These are phyloP conservation scores for Amblyraja radiata DNA, from an alignment of 2,797 vertebrate species.

Conservation along the genomic window DNA sequence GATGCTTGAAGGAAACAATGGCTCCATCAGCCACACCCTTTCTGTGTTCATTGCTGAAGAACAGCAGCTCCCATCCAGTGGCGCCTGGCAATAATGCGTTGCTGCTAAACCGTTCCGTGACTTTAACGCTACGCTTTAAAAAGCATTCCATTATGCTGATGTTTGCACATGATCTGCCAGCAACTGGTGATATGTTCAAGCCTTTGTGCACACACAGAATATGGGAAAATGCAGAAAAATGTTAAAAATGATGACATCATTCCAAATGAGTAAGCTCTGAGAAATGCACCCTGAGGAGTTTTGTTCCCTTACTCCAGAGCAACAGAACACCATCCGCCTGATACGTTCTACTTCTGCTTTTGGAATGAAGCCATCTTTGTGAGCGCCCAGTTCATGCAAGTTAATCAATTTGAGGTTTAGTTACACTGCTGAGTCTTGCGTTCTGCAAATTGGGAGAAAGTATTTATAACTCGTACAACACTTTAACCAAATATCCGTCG, in stretches of 20 bases:
- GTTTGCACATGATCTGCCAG: constrained; percentile 77
- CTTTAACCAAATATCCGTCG: constrained; percentile 99
- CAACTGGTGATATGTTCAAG: constrained; percentile 60
- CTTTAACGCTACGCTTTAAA: constrained; percentile 93
- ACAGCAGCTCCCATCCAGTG: constrained; percentile 76
- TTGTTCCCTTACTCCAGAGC: constrained; percentile 98
- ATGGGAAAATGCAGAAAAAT: constrained; percentile 70
- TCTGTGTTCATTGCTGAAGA: constrained; percentile 77
- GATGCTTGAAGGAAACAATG: constrained; percentile 52
- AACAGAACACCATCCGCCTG: constrained; percentile 99
- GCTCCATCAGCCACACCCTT: constrained; percentile 76
- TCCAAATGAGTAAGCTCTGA: constrained; percentile 99
- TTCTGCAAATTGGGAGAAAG: constrained; percentile 96
- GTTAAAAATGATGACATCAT: constrained; percentile 99
- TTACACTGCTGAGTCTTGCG: constrained; percentile 99
- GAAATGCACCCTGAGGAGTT: constrained; percentile 98
- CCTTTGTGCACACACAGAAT: constrained; percentile 72
- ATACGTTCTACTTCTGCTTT: constrained; percentile 84
- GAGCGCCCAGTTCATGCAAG: constrained; percentile 98
- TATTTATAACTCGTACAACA: constrained; percentile 99
- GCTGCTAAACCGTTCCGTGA: constrained; percentile 92
- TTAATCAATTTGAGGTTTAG: constrained; percentile 99
- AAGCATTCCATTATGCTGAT: constrained; percentile 97
- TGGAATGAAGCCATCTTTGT: constrained; percentile 99
- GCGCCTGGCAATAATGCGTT: constrained; percentile 89